phyloP scores from a whole-genome alignment of 2,888 invertebrate genomes.

The Baronia brevicornis region DNA sequence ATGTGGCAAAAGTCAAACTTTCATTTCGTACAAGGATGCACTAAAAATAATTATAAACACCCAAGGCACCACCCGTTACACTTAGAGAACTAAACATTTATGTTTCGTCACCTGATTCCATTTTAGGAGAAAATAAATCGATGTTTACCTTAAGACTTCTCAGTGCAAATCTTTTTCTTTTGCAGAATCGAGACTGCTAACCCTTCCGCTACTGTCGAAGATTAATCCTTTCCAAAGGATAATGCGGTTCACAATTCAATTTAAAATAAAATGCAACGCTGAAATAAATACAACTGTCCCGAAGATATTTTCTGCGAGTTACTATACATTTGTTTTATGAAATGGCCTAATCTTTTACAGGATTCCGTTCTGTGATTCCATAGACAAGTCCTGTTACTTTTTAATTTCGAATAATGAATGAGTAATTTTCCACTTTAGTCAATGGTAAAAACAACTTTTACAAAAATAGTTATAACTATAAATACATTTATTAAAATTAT shows the following conservation, averaged over 20 bases:
- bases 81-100: conserved; percentile 33
- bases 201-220: conserved; percentile 68
- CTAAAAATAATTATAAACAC: conserved; percentile 73
- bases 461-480: neutral
- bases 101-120: conserved; percentile 50
- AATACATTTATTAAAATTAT: neutral
- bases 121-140: conserved; percentile 69
- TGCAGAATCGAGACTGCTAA: conserved; percentile 72
- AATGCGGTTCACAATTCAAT: conserved; percentile 70
- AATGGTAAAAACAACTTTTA: conserved; percentile 31
- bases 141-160: conserved; percentile 76
- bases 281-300: conserved; percentile 75
- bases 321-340: conserved; percentile 77
- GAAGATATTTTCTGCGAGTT: conserved; percentile 75
- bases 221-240: conserved; percentile 65
- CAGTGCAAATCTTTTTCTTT: conserved; percentile 72
- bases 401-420: conserved; percentile 55
- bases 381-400: conserved; percentile 64
- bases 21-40: conserved; percentile 74
- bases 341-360: conserved; percentile 77
- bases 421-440: conserved; percentile 48
- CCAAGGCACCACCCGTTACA: conserved; percentile 39
- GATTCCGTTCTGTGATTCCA: conserved; percentile 75
- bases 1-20: conserved; percentile 77
- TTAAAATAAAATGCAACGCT: conserved; percentile 74